These are phyloP conservation scores for Myotis yumanensis DNA, from an alignment of 2,113 vertebrate genomes.

Conservation along the genomic window DNA sequence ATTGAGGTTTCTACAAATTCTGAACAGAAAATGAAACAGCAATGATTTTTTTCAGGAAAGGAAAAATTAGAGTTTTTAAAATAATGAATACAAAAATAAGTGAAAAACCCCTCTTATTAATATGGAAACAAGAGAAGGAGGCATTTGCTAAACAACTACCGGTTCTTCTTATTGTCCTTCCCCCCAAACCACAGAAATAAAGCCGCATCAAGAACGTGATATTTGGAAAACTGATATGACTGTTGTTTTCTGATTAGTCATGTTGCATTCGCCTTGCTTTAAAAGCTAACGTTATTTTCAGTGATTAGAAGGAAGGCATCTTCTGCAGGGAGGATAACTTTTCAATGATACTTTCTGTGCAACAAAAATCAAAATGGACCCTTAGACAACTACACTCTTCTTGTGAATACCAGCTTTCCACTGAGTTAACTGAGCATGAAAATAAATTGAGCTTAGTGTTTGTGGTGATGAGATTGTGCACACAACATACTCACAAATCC, in stretches of 20 bases:
- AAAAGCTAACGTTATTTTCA: neutral
- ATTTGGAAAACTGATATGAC: neutral
- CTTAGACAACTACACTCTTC: neutral
- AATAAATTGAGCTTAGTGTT: neutral
- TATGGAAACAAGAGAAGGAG: neutral
- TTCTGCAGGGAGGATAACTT: neutral
- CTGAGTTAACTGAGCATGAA: neutral
- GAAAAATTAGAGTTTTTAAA: constrained; percentile 25
- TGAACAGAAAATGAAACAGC: constrained; percentile 6
- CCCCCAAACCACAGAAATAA: neutral
- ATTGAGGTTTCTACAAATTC: neutral
- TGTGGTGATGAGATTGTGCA: neutral
- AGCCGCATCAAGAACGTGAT: neutral
- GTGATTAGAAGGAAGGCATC: neutral
- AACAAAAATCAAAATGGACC: neutral
- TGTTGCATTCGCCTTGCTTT: neutral
- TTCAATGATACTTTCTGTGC: neutral
- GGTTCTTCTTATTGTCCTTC: neutral
- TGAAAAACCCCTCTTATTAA: neutral
- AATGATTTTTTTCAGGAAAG: neutral
- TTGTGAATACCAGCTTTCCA: neutral
- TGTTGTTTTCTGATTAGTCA: constrained; percentile 9
- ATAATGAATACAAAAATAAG: neutral
- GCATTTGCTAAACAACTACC: neutral
- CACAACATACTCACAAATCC: neutral